Percentiles rank a stretch among this genome's conserved stretches.
Conservation (phyloP, 2,113 vertebrate species). For the Callospermophilus lateralis region DNA sequence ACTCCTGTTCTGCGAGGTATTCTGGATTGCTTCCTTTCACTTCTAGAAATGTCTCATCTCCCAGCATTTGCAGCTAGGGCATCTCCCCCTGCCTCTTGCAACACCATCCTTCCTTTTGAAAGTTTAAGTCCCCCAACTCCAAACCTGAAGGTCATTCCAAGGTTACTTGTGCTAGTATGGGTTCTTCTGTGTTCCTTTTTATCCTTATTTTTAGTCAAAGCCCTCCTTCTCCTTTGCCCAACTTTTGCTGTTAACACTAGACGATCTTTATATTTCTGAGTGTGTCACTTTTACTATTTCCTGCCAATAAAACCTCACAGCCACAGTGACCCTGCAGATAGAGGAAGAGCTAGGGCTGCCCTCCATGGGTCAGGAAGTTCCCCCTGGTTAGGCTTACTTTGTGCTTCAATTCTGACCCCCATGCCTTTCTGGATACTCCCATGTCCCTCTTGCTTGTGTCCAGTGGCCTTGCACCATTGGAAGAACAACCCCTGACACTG, state of each 20-base stretch:
- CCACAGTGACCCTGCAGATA: not conserved
- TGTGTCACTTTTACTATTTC: not conserved
- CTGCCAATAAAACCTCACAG: not conserved
- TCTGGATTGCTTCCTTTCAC: not conserved
- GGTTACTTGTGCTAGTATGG: not conserved
- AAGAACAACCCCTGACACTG: not conserved
- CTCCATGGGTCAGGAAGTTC: not conserved
- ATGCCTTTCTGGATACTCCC: not conserved
- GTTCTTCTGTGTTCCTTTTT: not conserved
- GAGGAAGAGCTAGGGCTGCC: not conserved
- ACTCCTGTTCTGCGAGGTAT: not conserved
- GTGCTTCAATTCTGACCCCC: accelerated
- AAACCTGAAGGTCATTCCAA: not conserved
- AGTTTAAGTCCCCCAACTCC: not conserved
- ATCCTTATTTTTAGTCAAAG: not conserved
- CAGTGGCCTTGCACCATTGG: not conserved
- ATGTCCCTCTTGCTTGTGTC: not conserved
- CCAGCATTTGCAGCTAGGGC: not conserved
- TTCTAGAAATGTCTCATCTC: not conserved
- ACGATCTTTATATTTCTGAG: not conserved
- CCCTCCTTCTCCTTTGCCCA: not conserved
- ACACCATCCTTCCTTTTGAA: not conserved
- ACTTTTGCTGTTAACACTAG: not conserved
- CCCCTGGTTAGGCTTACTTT: not conserved
- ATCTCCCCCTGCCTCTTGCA: not conserved